Conservation (phyloP, 2,797 vertebrate species). For the Percopsis omiscomaycus region DNA sequence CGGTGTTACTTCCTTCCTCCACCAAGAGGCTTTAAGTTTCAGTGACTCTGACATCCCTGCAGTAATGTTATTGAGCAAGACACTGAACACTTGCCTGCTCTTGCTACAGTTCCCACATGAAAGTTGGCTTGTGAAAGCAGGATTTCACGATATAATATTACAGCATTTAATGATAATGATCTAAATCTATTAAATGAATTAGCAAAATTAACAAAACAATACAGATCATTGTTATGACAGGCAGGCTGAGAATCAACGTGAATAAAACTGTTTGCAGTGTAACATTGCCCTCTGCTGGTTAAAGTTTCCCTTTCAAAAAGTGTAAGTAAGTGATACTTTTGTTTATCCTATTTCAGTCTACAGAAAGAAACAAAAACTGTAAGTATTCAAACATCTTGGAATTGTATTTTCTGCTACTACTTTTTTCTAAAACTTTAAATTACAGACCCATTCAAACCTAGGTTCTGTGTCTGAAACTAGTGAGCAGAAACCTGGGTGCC, state of each 20-base stretch:
- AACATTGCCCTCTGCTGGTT: conserved; percentile 56
- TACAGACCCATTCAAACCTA: too few species aligned
- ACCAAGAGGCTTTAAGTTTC: not conserved
- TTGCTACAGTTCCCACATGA: not conserved
- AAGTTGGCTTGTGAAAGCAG: not conserved
- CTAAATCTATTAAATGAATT: not conserved
- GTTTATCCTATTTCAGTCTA: conserved; percentile 41
- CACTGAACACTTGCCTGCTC: not conserved
- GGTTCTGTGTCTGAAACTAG: too few species aligned
- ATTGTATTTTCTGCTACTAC: not conserved
- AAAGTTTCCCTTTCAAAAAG: not conserved
- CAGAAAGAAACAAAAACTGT: conserved; percentile 31
- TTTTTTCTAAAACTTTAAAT: not conserved
- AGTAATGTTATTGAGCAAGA: not conserved
- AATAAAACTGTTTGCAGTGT: conserved; percentile 9
- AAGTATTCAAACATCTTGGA: conserved; percentile 23
- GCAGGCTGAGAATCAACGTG: too few species aligned
- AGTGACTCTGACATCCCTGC: not conserved
- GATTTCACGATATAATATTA: not conserved
- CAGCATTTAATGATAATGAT: not conserved
- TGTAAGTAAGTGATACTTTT: not conserved
- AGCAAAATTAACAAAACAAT: not conserved
- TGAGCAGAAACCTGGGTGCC: too few species aligned
- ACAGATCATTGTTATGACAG: too few species aligned
- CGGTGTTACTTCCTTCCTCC: not conserved